Conservation (phyloP, 2,797 vertebrate species). For the Pachyuromys duprasi region DNA sequence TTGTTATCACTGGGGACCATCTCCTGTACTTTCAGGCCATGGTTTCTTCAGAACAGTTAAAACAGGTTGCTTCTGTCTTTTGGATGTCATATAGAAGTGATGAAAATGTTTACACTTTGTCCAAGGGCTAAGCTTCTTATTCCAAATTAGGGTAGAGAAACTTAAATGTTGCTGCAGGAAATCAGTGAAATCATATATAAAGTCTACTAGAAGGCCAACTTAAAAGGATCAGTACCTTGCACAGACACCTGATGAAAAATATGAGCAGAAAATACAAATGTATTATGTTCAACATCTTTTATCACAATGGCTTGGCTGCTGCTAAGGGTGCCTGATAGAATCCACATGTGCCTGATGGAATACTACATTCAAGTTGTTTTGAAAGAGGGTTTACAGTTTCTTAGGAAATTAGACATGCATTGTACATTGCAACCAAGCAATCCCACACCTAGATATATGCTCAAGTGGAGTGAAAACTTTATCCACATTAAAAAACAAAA, state of each 20-base stretch:
- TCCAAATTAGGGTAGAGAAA: background rate
- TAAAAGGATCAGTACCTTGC: background rate
- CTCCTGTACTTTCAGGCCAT: background rate
- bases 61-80: background rate
- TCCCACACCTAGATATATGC: background rate
- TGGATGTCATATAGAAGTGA: background rate
- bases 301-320: background rate
- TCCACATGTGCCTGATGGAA: background rate
- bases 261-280: background rate
- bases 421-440: background rate
- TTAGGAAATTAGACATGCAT: background rate
- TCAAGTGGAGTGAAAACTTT: background rate
- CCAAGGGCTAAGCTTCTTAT: background rate
- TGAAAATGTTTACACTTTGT: background rate
- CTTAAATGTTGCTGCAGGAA: background rate
- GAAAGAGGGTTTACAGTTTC: background rate
- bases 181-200: background rate
- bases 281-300: background rate
- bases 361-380: background rate
- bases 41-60: background rate
- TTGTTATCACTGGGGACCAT: background rate
- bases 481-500: background rate
- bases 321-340: background rate
- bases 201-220: background rate
- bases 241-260: background rate